Base-by-base conservation (phyloP, 2,113 vertebrate species). In the Chrysemys picta region DNA sequence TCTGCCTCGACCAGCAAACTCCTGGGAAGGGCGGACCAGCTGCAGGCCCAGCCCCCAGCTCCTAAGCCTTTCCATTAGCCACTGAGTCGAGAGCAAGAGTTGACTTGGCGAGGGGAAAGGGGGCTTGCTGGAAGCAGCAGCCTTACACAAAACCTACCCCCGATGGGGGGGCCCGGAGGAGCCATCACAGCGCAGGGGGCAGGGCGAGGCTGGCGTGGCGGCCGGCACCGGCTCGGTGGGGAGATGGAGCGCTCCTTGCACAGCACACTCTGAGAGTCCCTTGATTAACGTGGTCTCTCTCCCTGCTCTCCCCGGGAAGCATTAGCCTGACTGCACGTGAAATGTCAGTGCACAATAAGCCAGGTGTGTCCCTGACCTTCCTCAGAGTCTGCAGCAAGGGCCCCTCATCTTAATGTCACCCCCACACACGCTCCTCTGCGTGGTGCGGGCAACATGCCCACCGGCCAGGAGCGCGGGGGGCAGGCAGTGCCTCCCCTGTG, bases 341-440 rank as follows among this genome's bases (percentile, higher is more conserved):
- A 99, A 98, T 97, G 97, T 98, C 98, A 98, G 95, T 72, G 95
- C 96, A 83, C 98, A 98, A 95, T 96, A 69, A 98, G 97, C 98
- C 97, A 97, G 98, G 98, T 97, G 25, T 47, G 8, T 35, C 57
- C 47, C 13, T 25, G 2, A 5, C 1, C 0, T 8, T 38, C 88
- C 50, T 6, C 3, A 83, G 76, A 76, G 75, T 85, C 25, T 47
- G 21, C 88, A 62, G 80, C 57, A 38, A 38, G 5, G 38, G 11
- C 8, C 52, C 81, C 81, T n/a, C 54, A 81, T 59, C 53, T 19
- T 7, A 83, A 3, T 1, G 0, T 0, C 56, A 45, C n/a, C 53
- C 42, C 47, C 21, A 3, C 57, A 3, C 1, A 22, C 5, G 2
- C 19, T 0, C 24, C 17, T n/a, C 62, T n/a, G 16, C 0, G 38